Base-by-base conservation (phyloP, 53 echinoderm and acorn worm species). In the Apostichopus leukothele region DNA sequence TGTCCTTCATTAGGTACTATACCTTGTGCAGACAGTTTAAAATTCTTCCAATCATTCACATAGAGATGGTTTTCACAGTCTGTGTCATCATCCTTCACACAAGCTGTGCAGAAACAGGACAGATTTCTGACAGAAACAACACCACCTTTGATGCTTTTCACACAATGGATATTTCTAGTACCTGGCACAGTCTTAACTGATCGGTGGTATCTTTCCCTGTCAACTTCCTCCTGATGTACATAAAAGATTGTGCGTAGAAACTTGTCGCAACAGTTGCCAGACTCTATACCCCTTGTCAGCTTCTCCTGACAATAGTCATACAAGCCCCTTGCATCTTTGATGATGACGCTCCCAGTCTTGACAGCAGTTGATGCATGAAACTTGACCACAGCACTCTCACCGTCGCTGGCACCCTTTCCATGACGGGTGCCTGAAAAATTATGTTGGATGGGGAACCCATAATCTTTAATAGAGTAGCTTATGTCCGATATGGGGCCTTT, bases 401-500 rank as follows among this genome's bases (percentile, higher is more conserved):
- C 95, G 84, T 95, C 95, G 23, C 93, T 87, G 0, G 95, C 73
- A 6, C 95, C 93, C 76, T 95, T 93, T 6, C 93, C 93, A 90
- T 93, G 93, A 16, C 95, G 73, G 6, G 92, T 74, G 12, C 92
- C 92, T 0, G 53, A 90, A 20, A 68, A 92, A 52, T 89, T 89
- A 61, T 90, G 90, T 7, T 75, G 26, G 4, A 89, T 86, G 21
- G 75, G 77, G 53, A 18, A 63, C 18, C 73, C 73, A 88, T 76
- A 88, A 13, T 91, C 88, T 11, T 16, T 7, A 21, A 67, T 11
- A 16, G 51, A 50, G 6, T 87, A 88, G 63, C 88, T 88, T 51
- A 91, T 79, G 54, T 91, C 91, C 14, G 83, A 52, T 7, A 93
- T 75, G 14, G 85, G 88, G 7, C 88, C 76, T 16, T 26, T 13